Conservation (phyloP, 1,140 invertebrate species). For the Prorops nasuta region DNA sequence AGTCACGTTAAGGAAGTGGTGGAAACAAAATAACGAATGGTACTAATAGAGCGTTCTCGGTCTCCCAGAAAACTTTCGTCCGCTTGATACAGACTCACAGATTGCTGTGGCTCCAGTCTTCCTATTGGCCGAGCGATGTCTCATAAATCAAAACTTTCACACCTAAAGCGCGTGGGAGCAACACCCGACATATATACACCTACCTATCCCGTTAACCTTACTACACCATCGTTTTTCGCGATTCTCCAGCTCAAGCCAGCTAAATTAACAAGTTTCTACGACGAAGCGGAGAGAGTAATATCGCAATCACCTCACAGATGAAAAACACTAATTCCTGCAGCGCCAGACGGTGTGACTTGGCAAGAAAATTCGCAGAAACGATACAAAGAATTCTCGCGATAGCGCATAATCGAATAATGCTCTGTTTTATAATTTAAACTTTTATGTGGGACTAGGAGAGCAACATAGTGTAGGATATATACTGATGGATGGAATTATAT, state of each 20-base stretch:
- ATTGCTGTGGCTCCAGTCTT: conserved; percentile 1
- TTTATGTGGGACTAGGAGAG: no score
- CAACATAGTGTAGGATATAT: no score
- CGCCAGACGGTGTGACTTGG: no score
- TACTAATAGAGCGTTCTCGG: conserved; percentile 37
- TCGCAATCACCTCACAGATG: no score
- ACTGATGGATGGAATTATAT: no score
- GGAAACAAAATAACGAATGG: conserved; percentile 38
- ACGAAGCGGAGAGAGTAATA: no score
- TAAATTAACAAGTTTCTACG: not conserved
- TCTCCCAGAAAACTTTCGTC: conserved; percentile 25
- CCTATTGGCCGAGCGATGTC: conserved; percentile 17
- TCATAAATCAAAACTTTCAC: conserved; percentile 39
- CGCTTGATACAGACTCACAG: not conserved
- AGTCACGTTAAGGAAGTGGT: conserved; percentile 3
- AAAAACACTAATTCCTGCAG: no score
- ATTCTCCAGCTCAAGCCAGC: not conserved
- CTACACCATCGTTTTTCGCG: not conserved
- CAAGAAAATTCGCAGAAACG: no score
- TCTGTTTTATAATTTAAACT: no score
- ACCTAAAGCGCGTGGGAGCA: conserved; percentile 15
- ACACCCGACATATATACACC: no score
- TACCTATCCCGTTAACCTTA: not conserved
- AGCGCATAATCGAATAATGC: no score
- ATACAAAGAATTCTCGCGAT: no score